Evolutionary conservation across 2,888 invertebrate species (phyloP).

Genomic region (Ophonus ardosiacus): DNA sequence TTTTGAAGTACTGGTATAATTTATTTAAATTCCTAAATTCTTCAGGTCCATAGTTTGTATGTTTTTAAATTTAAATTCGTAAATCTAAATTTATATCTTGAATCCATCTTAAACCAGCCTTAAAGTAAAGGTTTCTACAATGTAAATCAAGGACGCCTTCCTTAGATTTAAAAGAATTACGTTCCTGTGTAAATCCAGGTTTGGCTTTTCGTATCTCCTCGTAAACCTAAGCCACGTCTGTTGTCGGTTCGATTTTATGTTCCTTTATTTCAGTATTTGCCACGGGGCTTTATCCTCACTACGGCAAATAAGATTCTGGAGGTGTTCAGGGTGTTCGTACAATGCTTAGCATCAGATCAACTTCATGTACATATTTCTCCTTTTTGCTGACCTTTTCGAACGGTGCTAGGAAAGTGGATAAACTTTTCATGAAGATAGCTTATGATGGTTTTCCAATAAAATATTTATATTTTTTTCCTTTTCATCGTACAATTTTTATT

Average conservation of each 20-base stretch:
- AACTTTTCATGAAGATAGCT: constrained; percentile 26
- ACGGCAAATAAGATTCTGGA: constrained; percentile 26
- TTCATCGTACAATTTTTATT: neutral
- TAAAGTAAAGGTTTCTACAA: neutral
- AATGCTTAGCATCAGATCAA: constrained; percentile 11
- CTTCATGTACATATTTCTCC: constrained; percentile 32
- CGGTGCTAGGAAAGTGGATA: neutral
- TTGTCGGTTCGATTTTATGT: constrained; percentile 35
- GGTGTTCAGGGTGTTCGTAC: neutral
- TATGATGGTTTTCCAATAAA: constrained; percentile 22
- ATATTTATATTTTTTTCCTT: constrained; percentile 31
- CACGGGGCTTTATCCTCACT: neutral
- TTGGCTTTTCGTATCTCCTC: neutral
- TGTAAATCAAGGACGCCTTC: neutral
- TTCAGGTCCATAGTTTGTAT: no score
- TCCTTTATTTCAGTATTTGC: constrained; percentile 20
- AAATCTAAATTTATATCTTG: no score
- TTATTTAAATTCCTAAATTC: no score
- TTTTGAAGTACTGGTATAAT: no score
- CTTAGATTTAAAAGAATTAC: neutral
- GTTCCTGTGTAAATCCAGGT: constrained; percentile 25
- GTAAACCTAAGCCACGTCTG: neutral
- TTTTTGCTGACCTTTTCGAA: constrained; percentile 11
- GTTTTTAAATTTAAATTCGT: no score
- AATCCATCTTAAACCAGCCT: no score